These are phyloP conservation scores for Microplitis mediator DNA, from an alignment of 1,140 invertebrate genomes.

Conservation along the genomic window DNA sequence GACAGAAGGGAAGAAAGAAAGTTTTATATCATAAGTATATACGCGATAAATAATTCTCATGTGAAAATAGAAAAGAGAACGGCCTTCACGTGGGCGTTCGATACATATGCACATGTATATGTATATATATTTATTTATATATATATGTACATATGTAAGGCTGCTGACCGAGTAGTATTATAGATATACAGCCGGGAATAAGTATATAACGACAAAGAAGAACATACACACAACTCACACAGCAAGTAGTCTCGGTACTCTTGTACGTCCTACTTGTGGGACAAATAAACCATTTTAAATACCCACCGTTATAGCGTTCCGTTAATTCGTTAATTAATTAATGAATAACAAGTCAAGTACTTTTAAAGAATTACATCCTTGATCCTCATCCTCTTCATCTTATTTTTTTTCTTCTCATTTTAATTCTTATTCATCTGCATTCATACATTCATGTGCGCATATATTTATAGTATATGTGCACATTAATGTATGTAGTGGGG, in stretches of 20 bases:
- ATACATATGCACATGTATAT: no score
- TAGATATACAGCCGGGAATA: no score
- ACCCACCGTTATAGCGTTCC: slow-evolving; percentile 23
- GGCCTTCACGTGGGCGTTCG: slow-evolving; percentile 19
- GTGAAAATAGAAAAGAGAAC: slow-evolving; percentile 23
- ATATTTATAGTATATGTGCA: not conserved
- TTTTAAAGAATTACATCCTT: not conserved
- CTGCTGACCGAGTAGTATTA: no score
- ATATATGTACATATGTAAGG: no score
- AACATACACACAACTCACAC: not conserved
- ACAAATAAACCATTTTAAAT: slow-evolving; percentile 23
- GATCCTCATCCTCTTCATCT: not conserved
- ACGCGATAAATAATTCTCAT: not conserved
- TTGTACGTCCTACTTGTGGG: slow-evolving; percentile 16
- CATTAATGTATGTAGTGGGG: not conserved
- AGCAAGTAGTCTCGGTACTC: not conserved
- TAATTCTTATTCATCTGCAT: slow-evolving; percentile 2
- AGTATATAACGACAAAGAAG: no score
- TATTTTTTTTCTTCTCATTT: not conserved
- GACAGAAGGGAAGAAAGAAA: not conserved
- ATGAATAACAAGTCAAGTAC: slow-evolving; percentile 24
- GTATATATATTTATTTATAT: no score
- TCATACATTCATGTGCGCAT: not conserved
- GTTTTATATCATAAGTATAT: not conserved
- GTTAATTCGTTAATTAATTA: slow-evolving; percentile 34